phyloP scores from a whole-genome alignment of 2,113 vertebrate genomes.

The Ariopsis seemanni region DNA sequence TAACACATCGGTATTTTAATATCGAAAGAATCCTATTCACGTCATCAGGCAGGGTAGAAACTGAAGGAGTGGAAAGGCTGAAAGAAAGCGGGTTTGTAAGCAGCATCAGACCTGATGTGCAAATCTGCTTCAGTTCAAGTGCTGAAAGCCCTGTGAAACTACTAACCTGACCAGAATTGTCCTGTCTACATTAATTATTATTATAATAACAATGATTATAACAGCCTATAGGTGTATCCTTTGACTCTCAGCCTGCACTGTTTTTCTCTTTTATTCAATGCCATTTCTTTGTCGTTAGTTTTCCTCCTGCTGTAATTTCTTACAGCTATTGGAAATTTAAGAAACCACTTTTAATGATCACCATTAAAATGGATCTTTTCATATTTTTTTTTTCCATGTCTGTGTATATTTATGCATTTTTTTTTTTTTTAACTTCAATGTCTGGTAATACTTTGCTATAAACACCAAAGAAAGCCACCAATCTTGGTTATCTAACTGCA shows the following conservation, averaged over 20 bases:
- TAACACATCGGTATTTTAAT: background rate
- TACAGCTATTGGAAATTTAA: too few species aligned
- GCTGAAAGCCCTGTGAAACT: background rate
- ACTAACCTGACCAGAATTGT: background rate
- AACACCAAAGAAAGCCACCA: background rate
- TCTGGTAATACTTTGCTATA: background rate
- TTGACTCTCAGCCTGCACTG: background rate
- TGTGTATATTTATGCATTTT: too few species aligned
- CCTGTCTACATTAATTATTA: background rate
- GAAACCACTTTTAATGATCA: too few species aligned
- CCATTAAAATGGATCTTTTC: too few species aligned
- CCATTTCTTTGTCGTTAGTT: background rate
- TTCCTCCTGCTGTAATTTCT: too few species aligned
- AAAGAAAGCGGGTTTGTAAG: background rate
- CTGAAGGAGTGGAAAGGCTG: background rate
- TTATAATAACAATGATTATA: background rate
- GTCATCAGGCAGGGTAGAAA: background rate
- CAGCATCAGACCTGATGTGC: background rate
- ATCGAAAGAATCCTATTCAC: background rate
- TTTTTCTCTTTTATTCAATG: background rate
- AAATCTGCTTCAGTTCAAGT: background rate
- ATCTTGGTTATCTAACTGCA: background rate
- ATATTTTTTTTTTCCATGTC: too few species aligned
- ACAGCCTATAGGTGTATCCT: background rate
- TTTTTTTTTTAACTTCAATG: too few species aligned